Evolutionary conservation across 1,140 invertebrate genomes (phyloP).

Genomic region (Diabrotica undecimpunctata): DNA sequence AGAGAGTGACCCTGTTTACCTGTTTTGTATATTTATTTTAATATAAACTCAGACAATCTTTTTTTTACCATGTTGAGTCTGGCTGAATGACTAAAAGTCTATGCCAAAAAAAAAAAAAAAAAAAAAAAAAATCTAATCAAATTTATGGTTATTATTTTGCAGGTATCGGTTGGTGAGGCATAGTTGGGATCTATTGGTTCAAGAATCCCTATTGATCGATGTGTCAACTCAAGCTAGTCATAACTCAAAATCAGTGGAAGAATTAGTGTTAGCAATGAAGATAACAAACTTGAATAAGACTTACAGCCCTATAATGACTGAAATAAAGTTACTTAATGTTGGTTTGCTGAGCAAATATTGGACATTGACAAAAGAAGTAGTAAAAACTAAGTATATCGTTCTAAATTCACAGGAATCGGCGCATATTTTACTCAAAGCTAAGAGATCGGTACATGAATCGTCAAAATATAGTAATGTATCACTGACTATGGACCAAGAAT

Average conservation of each 20-base stretch:
- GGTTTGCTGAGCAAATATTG: constrained; percentile 56
- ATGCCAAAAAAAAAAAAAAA: too few species aligned
- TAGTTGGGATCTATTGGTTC: constrained; percentile 64
- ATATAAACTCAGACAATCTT: too few species aligned
- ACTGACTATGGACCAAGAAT: constrained; percentile 38
- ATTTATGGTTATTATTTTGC: constrained; percentile 38
- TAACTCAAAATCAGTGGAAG: constrained; percentile 49
- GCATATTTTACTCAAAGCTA: constrained; percentile 52
- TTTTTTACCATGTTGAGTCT: too few species aligned
- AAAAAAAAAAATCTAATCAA: too few species aligned
- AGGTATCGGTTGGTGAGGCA: constrained; percentile 67
- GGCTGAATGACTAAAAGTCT: too few species aligned
- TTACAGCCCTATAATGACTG: constrained; percentile 56
- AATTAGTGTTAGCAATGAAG: constrained; percentile 60
- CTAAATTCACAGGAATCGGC: constrained; percentile 54
- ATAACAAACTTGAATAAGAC: constrained; percentile 65
- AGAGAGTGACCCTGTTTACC: too few species aligned
- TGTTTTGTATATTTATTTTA: too few species aligned
- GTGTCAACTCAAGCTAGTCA: constrained; percentile 53
- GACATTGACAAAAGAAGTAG: constrained; percentile 48
- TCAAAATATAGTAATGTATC: constrained; percentile 45
- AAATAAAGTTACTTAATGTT: constrained; percentile 58
- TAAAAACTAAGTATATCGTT: constrained; percentile 45
- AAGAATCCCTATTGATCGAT: constrained; percentile 62
- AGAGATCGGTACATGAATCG: constrained; percentile 34